Evolutionary conservation across 1,140 invertebrate genomes (phyloP).

Genomic region (Fopius arisanus): DNA sequence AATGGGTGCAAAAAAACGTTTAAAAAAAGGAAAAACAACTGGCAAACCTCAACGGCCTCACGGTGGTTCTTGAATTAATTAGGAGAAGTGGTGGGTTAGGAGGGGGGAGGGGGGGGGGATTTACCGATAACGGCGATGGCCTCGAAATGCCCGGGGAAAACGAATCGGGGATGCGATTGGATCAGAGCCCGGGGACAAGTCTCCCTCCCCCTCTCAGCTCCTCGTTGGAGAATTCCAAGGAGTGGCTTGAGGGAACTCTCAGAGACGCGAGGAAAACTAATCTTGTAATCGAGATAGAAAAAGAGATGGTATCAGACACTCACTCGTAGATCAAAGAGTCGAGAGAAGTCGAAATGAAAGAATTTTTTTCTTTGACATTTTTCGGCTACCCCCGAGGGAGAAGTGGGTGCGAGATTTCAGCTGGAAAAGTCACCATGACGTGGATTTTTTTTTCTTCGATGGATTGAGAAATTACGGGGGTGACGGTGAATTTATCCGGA

Average conservation of each 20-base stretch:
- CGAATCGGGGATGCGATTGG: slow-evolving; percentile 8
- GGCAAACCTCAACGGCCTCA: background rate
- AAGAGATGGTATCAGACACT: background rate
- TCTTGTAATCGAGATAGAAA: slow-evolving; percentile 9
- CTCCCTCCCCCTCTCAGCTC: background rate
- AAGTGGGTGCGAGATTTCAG: too few species aligned
- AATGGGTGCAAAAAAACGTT: background rate
- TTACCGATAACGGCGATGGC: background rate
- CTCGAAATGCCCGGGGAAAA: slow-evolving; percentile 12
- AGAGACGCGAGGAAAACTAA: slow-evolving; percentile 11
- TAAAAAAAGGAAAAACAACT: background rate
- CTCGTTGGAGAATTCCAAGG: background rate
- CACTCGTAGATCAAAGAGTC: background rate
- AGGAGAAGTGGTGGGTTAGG: background rate
- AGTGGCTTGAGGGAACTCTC: background rate
- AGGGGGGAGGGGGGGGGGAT: background rate
- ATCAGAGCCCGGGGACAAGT: slow-evolving; percentile 7
- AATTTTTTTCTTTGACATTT: too few species aligned
- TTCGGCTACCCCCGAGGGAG: too few species aligned
- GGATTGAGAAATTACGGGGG: too few species aligned
- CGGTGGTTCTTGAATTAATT: slow-evolving; percentile 9
- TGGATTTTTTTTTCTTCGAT: too few species aligned
- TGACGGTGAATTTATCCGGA: too few species aligned
- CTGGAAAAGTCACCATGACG: too few species aligned
- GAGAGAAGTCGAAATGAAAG: background rate